Percentiles rank a stretch among this genome's conserved stretches.
phyloP scores from a whole-genome alignment of 2,113 vertebrate species.

The Tragelaphus imberbis region DNA sequence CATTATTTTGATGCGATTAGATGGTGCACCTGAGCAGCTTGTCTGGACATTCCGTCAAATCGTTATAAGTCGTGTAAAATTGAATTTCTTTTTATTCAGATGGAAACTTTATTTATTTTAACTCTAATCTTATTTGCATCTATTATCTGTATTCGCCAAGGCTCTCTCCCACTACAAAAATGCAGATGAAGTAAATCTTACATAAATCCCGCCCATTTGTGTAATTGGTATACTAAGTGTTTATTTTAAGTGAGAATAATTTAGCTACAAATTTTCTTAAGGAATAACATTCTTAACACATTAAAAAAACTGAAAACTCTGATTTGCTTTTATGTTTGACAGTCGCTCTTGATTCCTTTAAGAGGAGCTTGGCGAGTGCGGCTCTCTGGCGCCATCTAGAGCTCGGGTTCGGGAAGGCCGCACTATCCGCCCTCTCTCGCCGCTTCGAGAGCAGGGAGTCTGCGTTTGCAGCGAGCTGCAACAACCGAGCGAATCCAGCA shows the following conservation, averaged over 20 bases:
- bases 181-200: constrained; percentile 74
- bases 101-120: constrained; percentile 80
- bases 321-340: constrained; percentile 75
- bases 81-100: constrained; percentile 69
- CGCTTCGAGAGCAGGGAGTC: not conserved
- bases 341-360: constrained; percentile 68
- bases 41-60: constrained; percentile 65
- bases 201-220: constrained; percentile 78
- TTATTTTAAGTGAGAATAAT: constrained; percentile 81
- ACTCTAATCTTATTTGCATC: constrained; percentile 78
- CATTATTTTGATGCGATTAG: constrained; percentile 55
- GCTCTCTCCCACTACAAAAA: constrained; percentile 69
- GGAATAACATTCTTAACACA: constrained; percentile 75
- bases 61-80: constrained; percentile 64
- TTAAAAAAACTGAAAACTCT: constrained; percentile 65
- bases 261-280: constrained; percentile 80
- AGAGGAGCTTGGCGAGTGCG: constrained; percentile 49
- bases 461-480: not conserved
- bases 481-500: not conserved
- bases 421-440: not conserved
- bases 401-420: not conserved
- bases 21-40: constrained; percentile 64
- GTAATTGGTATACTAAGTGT: constrained; percentile 77
- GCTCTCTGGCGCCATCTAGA: constrained; percentile 80
- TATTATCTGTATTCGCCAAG: constrained; percentile 69